Conservation (phyloP, 2,113 vertebrate species). For the Ctenomys sociabilis region DNA sequence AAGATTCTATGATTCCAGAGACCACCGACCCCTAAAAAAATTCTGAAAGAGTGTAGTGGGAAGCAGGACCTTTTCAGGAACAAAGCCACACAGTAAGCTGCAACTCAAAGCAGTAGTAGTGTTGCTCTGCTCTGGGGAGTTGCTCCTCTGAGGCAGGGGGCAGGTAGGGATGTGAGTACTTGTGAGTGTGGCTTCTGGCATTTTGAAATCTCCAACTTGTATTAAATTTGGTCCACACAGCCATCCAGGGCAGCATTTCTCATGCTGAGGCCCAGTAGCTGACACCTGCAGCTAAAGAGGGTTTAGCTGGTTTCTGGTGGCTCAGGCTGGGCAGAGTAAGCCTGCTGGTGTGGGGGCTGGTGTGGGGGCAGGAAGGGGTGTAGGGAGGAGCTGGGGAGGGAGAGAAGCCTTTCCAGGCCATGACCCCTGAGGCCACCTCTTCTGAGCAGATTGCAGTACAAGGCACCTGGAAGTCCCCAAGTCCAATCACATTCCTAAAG, state of each 20-base stretch:
- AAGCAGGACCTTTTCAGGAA: not conserved
- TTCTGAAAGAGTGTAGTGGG: not conserved
- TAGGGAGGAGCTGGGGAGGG: not conserved
- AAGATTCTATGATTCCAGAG: not conserved
- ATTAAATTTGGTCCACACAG: not conserved
- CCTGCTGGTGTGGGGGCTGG: not conserved
- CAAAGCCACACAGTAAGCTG: not conserved
- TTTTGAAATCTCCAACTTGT: not conserved
- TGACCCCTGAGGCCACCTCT: not conserved
- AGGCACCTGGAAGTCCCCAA: not conserved
- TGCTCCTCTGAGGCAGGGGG: no score
- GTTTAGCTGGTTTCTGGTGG: not conserved
- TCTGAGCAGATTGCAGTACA: not conserved
- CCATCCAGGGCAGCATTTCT: not conserved
- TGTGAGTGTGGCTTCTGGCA: not conserved
- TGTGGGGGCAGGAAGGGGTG: not conserved
- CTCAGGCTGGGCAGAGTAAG: not conserved
- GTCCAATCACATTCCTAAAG: not conserved
- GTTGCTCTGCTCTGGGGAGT: not conserved
- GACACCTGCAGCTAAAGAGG: not conserved
- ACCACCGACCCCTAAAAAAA: not conserved
- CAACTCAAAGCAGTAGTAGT: not conserved
- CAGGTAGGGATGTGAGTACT: accelerated
- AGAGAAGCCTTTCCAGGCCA: not conserved
- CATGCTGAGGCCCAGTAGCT: not conserved